Conservation (phyloP, 2,888 invertebrate species). For the Petrophora chlorosata region DNA sequence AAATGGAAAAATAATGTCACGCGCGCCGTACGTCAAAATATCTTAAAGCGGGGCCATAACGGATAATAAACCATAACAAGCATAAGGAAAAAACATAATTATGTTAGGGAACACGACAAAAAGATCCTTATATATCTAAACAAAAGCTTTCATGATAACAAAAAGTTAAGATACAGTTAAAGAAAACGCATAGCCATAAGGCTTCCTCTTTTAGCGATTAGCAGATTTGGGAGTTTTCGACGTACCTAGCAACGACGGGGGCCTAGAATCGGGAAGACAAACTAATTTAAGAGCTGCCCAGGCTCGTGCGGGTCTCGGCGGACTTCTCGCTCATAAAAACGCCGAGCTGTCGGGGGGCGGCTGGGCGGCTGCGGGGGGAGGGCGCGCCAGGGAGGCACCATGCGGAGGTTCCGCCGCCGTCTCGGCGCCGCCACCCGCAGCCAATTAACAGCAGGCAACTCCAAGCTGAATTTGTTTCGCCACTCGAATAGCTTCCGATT, state of each 20-base stretch:
- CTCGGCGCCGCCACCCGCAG: constrained; percentile 84
- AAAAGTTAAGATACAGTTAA: not conserved
- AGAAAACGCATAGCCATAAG: not conserved
- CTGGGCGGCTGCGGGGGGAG: constrained; percentile 64
- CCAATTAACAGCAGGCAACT: constrained; percentile 81
- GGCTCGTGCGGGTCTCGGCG: constrained; percentile 70
- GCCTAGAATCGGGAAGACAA: constrained; percentile 57
- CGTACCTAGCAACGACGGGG: constrained; percentile 55
- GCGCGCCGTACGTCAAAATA: constrained; percentile 51
- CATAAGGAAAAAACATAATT: too few relatives aligned
- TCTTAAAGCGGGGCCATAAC: constrained; percentile 37
- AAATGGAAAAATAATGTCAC: constrained; percentile 81
- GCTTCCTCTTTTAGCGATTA: not conserved
- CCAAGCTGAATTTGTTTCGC: constrained; percentile 79
- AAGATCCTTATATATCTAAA: too few relatives aligned
- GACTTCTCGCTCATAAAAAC: constrained; percentile 78
- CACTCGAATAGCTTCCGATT: constrained; percentile 80
- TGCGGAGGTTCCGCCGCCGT: constrained; percentile 83
- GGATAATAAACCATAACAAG: not conserved
- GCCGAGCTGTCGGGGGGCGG: constrained; percentile 65
- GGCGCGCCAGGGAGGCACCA: constrained; percentile 67
- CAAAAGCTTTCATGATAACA: not conserved
- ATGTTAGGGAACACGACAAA: too few relatives aligned
- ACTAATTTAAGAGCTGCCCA: constrained; percentile 74
- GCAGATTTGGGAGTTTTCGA: constrained; percentile 10